phyloP scores from a whole-genome alignment of 35 echinoderm and acorn worm species.

The Heliocidaris tuberculata region DNA sequence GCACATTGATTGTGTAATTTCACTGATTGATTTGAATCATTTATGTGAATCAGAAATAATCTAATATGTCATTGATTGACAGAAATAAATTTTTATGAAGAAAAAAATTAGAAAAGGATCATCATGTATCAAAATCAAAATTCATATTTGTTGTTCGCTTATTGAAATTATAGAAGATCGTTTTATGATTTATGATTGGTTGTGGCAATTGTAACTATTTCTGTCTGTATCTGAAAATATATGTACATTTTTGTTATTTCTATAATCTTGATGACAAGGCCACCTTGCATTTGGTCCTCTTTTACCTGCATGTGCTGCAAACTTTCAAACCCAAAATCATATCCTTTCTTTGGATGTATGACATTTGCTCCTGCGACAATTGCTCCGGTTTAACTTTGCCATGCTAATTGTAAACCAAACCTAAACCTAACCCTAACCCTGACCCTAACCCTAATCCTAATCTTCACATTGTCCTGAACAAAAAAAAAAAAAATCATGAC shows the following conservation, averaged over 20 bases:
- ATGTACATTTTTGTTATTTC: conserved; percentile 13
- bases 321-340: neutral
- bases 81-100: neutral
- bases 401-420: too few relatives aligned
- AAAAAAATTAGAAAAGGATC: neutral
- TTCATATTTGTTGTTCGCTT: neutral
- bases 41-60: neutral
- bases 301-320: neutral
- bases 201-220: neutral
- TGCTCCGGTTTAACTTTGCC: too few relatives aligned
- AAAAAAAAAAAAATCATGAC: too few relatives aligned
- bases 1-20: neutral
- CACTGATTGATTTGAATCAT: neutral
- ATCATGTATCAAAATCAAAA: neutral
- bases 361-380: too few relatives aligned
- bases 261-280: neutral
- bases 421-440: too few relatives aligned
- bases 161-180: neutral
- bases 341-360: too few relatives aligned
- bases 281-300: neutral
- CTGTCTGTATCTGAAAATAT: neutral
- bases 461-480: too few relatives aligned
- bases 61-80: conserved; percentile 1
- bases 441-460: too few relatives aligned
- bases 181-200: neutral